Conservation (phyloP, 2,888 invertebrate genomes). For the Sthenelais limicola region DNA sequence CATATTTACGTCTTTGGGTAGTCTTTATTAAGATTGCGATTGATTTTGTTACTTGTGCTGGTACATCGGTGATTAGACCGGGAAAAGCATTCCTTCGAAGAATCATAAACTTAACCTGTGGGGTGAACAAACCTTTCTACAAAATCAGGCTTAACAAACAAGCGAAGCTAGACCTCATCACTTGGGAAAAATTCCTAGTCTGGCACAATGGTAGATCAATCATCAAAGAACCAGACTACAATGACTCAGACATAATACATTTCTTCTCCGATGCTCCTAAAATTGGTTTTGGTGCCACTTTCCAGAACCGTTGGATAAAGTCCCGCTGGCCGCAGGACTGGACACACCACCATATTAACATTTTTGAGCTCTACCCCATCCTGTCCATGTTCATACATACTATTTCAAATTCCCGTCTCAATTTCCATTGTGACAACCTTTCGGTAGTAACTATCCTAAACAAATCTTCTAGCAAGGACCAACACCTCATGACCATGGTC, state of each 20-base stretch:
- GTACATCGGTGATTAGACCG: no score
- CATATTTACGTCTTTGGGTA: no score
- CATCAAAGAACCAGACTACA: background rate
- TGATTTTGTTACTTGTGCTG: no score
- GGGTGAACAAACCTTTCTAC: background rate
- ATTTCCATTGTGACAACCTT: no score
- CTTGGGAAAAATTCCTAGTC: background rate
- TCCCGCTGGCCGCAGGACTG: background rate
- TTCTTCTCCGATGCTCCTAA: background rate
- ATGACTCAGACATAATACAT: background rate
- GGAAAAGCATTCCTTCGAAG: background rate
- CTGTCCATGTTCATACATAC: background rate
- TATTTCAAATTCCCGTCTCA: no score
- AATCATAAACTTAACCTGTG: background rate
- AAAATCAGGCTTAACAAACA: background rate
- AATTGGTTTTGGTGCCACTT: slow-evolving; percentile 1
- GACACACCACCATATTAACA: background rate
- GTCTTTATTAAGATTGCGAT: no score
- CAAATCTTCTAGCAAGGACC: no score
- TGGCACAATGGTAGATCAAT: background rate
- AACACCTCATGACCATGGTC: no score
- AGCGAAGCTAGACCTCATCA: background rate
- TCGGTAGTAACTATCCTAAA: no score
- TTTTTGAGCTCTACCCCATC: background rate
- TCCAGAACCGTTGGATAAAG: background rate